A percentile compares a stretch with the other conserved stretches of the same genome.
phyloP scores from a whole-genome alignment of 2,113 vertebrate genomes.

The Coreoperca whiteheadi region DNA sequence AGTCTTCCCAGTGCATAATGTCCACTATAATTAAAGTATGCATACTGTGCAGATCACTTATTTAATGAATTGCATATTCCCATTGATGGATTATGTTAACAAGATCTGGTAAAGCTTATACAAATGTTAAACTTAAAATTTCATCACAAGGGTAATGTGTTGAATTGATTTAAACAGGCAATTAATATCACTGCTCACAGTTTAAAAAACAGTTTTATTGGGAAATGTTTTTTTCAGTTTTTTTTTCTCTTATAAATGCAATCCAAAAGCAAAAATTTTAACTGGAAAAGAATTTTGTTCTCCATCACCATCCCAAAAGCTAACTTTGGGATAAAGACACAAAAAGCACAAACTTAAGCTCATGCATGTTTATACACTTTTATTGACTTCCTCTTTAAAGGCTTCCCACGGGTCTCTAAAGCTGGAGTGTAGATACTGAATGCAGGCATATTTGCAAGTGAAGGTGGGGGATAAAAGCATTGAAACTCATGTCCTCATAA shows the following conservation, averaged over 20 bases:
- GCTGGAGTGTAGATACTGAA: conserved; percentile 75
- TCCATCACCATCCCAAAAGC: conserved; percentile 35
- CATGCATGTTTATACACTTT: conserved; percentile 81
- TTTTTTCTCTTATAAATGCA: neutral
- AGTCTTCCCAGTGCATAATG: neutral
- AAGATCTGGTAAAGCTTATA: conserved; percentile 7
- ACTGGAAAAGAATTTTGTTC: conserved; percentile 20
- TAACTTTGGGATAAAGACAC: conserved; percentile 55
- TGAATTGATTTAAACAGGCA: neutral
- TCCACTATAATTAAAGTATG: neutral
- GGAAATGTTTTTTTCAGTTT: neutral
- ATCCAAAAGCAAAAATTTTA: neutral
- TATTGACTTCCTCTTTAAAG: conserved; percentile 83
- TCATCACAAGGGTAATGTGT: neutral
- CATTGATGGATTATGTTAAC: conserved; percentile 13
- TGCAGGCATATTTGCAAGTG: conserved; percentile 80
- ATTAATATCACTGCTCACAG: neutral
- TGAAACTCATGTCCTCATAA: conserved; percentile 85
- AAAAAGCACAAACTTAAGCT: conserved; percentile 74
- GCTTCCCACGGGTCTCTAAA: conserved; percentile 77
- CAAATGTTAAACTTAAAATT: neutral
- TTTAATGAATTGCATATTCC: neutral
- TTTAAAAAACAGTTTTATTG: neutral
- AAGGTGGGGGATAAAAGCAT: conserved; percentile 82
- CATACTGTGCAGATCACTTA: neutral